A percentile compares a stretch with the other conserved stretches of the same genome.
These are phyloP conservation scores for Stomatorhinus ivindoensis DNA, from an alignment of 2,113 vertebrate species.

Conservation along the genomic window DNA sequence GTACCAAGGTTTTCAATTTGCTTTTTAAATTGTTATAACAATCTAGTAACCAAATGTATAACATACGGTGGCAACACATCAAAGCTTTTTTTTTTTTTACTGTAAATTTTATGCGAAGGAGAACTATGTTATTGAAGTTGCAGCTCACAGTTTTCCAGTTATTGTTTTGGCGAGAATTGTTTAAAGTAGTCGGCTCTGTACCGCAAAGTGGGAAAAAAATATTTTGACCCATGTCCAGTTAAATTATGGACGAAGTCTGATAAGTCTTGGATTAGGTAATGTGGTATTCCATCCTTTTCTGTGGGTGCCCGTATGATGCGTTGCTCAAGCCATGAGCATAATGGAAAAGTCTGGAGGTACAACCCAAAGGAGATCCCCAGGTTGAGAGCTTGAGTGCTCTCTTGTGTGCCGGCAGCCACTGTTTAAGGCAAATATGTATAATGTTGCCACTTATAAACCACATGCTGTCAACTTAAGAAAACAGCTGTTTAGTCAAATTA, in stretches of 20 bases:
- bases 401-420: neutral
- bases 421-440: neutral
- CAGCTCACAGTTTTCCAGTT: neutral
- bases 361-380: neutral
- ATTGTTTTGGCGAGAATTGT: neutral
- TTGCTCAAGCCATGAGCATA: neutral
- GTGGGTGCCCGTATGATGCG: neutral
- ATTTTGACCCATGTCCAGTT: neutral
- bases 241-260: neutral
- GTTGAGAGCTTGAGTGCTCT: neutral
- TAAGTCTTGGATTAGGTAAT: neutral
- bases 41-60: neutral
- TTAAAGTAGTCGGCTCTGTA: neutral
- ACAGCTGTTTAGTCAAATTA: slow-evolving; percentile 5
- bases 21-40: slow-evolving; percentile 4
- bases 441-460: neutral
- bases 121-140: neutral
- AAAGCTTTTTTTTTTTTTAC: neutral
- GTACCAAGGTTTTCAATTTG: neutral
- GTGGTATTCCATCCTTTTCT: neutral
- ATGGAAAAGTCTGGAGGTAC: neutral
- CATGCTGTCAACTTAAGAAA: neutral
- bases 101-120: neutral
- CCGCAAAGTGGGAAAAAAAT: neutral
- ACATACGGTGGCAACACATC: neutral